Conservation (phyloP, 2,797 vertebrate genomes). For the Dryobates pubescens region DNA sequence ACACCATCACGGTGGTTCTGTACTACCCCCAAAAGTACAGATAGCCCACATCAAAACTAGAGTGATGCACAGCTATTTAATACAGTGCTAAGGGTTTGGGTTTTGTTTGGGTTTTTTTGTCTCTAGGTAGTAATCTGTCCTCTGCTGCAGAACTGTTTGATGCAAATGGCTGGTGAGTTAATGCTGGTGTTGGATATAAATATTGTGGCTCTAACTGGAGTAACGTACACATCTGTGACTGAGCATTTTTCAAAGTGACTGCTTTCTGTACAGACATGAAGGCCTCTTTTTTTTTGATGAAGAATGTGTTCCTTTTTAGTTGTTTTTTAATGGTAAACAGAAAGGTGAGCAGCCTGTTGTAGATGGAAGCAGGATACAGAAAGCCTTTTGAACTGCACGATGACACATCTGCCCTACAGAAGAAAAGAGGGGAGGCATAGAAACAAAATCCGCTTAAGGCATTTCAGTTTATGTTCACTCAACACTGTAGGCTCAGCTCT, state of each 20-base stretch:
- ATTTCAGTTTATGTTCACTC: conserved; percentile 3
- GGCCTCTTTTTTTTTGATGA: neutral
- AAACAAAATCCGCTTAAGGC: neutral
- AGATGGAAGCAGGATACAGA: neutral
- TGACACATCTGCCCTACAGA: neutral
- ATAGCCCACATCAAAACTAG: neutral
- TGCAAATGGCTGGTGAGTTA: neutral
- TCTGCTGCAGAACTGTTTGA: neutral
- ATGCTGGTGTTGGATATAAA: neutral
- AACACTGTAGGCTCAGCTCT: neutral
- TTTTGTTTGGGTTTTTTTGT: neutral
- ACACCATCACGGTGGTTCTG: neutral
- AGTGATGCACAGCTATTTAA: neutral
- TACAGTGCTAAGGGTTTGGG: neutral
- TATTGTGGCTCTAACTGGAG: neutral
- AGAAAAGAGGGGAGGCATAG: neutral
- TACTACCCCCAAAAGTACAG: neutral
- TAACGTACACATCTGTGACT: neutral
- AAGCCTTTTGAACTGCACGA: neutral
- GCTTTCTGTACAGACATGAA: neutral
- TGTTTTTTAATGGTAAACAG: neutral
- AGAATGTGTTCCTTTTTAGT: neutral
- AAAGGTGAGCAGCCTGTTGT: neutral
- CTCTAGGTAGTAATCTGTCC: neutral
- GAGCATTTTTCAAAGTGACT: neutral